A percentile compares a stretch with the other conserved stretches of the same genome.
Evolutionary conservation across 2,113 vertebrate genomes (phyloP).

Genomic region (Odontesthes bonariensis): DNA sequence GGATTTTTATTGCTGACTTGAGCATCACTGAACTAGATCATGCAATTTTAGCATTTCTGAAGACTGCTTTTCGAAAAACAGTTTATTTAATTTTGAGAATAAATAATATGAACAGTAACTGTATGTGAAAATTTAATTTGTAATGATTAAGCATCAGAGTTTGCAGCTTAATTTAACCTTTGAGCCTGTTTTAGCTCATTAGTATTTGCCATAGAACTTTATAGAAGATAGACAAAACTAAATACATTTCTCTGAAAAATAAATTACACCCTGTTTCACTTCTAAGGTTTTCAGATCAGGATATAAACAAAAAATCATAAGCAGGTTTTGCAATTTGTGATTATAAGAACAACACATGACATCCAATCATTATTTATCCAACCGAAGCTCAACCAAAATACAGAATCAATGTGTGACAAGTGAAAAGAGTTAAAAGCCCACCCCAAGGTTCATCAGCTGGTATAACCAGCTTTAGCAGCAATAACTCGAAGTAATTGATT

Average conservation of each 20-base stretch:
- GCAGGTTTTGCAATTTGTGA: no score
- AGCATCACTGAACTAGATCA: constrained; percentile 2
- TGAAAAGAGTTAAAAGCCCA: no score
- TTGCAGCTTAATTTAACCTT: background rate
- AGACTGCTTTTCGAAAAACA: background rate
- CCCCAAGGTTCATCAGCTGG: no score
- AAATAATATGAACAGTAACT: background rate
- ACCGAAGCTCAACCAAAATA: no score
- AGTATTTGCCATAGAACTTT: background rate
- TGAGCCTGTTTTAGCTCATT: background rate
- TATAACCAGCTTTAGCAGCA: no score
- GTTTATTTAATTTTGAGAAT: constrained; percentile 7
- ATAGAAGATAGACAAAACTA: background rate
- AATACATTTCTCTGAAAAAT: background rate
- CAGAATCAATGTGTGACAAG: no score
- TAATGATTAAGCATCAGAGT: background rate
- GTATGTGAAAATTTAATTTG: background rate
- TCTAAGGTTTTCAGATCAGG: background rate
- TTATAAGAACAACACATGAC: no score
- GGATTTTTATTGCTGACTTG: constrained; percentile 27
- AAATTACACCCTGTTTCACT: background rate
- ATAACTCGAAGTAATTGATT: no score
- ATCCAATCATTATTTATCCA: no score
- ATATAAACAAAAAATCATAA: no score
- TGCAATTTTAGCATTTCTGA: constrained; percentile 24